Evolutionary conservation across 1,140 invertebrate species (phyloP), one percentile per base, ranked within the genome.

Genomic region (Drosophila melanica): DNA sequence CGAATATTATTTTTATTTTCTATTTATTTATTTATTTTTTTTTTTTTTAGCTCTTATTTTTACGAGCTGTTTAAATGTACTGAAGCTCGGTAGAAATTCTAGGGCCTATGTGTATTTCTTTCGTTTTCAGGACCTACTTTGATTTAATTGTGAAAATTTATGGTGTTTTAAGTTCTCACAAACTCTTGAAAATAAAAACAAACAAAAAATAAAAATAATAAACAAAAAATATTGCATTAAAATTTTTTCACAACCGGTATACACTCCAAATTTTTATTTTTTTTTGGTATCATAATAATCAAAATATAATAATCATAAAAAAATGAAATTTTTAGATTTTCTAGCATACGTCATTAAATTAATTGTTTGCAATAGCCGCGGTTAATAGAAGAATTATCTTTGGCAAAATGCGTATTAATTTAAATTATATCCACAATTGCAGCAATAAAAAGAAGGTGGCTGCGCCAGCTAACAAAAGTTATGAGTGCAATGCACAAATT

Each of bases 401-500:
- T 37, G 33, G n/a, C 16, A 69, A 69, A 64, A 41, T 63, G 16
- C 18, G 47, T 18, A 50, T 35, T 55, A 67, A 70, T 67, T 42
- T 41, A 23, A 67, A 73, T 60, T 35, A 50, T 63, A 44, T 11
- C 47, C 68, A 35, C 69, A 57, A 85, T 48, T 53, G 50, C 47
- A 8, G 23, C 47, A 41, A 63, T 78, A 60, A 55, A 78, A 59
- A 20, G 18, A 60, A 69, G 42, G 45, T 75, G 51, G 27, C 44
- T 6, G 20, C n/a, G 16, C 11, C 20, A 53, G 18, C 30, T 41
- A 18, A 18, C 35, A 23, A 59, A 65, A 68, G 55, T 80, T 80
- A 77, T 77, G 53, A 42, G 41, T 60, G 58, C 50, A 58, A 63
- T 71, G 62, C 59, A 64, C 51, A 70, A 77, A 60, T 63, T 68